Conservation (phyloP, 1,140 invertebrate genomes). For the Hyles vespertilio region DNA sequence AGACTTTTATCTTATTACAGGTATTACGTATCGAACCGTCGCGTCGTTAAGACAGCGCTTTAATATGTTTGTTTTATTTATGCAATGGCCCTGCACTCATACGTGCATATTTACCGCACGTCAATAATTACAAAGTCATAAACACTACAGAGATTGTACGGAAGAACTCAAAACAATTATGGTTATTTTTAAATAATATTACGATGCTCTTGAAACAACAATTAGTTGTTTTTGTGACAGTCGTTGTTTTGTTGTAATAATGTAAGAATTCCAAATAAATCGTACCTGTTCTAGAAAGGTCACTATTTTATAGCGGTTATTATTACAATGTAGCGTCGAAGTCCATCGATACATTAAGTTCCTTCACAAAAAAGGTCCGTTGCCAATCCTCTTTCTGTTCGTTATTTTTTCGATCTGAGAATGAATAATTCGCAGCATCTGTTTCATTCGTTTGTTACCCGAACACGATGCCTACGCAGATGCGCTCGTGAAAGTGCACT, state of each 20-base stretch:
- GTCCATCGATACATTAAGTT: no score
- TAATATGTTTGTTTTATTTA: constrained; percentile 11
- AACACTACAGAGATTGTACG: no score
- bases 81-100: background rate
- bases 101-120: background rate
- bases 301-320: constrained; percentile 10
- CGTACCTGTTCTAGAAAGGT: constrained; percentile 11
- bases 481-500: constrained; percentile 36
- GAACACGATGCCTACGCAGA: constrained; percentile 16
- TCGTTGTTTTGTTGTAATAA: constrained; percentile 10
- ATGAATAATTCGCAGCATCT: background rate
- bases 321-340: background rate
- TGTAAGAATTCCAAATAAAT: constrained; percentile 8
- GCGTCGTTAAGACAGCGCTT: background rate
- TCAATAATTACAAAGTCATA: background rate
- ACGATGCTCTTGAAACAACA: background rate
- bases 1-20: constrained; percentile 33
- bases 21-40: constrained; percentile 19
- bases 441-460: constrained; percentile 6
- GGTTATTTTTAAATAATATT: no score
- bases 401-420: no score
- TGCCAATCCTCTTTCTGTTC: no score
- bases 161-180: no score
- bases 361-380: no score
- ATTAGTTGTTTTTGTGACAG: constrained; percentile 7